Conservation (phyloP, 1,140 invertebrate species). For the Ostrea edulis region DNA sequence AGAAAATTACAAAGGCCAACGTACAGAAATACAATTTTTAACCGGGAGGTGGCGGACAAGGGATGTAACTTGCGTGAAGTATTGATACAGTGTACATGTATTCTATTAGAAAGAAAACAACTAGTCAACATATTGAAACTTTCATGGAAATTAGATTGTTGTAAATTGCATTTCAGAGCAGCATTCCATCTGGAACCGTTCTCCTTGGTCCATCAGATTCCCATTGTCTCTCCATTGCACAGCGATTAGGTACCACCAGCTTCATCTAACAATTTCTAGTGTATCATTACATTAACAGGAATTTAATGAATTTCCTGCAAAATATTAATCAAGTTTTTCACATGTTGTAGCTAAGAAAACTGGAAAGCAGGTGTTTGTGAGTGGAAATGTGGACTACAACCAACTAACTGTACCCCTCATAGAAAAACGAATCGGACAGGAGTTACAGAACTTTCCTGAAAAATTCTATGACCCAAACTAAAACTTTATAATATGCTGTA, state of each 20-base stretch:
- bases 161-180: constrained; percentile 4
- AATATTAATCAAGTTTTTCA: not conserved
- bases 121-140: too few relatives aligned
- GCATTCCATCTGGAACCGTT: not conserved
- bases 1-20: too few relatives aligned
- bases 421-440: constrained; percentile 69
- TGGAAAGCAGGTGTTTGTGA: constrained; percentile 72
- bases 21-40: too few relatives aligned
- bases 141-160: too few relatives aligned
- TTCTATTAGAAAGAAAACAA: too few relatives aligned
- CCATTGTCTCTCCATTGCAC: constrained; percentile 24
- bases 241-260: constrained; percentile 14
- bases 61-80: too few relatives aligned
- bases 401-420: constrained; percentile 62
- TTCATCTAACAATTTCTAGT: not conserved
- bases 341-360: constrained; percentile 42
- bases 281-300: not conserved
- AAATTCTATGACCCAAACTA: constrained; percentile 56
- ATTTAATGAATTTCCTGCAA: not conserved
- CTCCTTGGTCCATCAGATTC: constrained; percentile 10
- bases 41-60: too few relatives aligned
- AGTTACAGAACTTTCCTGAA: constrained; percentile 66
- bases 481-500: not conserved
- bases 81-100: too few relatives aligned
- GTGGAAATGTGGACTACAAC: constrained; percentile 62